Conservation (phyloP, 2,797 vertebrate species). For the Valencia hispanica region DNA sequence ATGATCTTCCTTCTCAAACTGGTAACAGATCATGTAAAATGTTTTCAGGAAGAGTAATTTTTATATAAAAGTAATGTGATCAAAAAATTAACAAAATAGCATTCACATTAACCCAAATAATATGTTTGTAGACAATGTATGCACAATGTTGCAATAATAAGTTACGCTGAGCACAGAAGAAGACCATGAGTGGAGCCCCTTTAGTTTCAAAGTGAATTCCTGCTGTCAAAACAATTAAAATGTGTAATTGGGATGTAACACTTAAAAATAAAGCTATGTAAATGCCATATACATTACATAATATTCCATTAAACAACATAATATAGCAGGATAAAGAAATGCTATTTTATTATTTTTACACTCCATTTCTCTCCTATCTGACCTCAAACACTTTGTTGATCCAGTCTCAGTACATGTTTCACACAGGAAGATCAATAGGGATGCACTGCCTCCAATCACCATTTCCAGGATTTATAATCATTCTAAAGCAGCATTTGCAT, state of each 20-base stretch:
- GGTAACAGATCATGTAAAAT: neutral
- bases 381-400: neutral
- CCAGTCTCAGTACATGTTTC: neutral
- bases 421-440: neutral
- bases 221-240: neutral
- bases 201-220: neutral
- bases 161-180: neutral
- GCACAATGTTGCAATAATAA: too few relatives aligned
- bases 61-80: neutral
- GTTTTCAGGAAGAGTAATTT: neutral
- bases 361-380: neutral
- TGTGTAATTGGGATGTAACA: neutral
- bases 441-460: neutral
- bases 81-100: neutral
- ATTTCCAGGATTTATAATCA: neutral
- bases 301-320: neutral
- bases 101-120: neutral
- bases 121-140: neutral
- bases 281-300: neutral
- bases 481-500: neutral
- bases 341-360: neutral
- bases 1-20: neutral
- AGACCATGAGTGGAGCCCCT: neutral
- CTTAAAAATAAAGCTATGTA: neutral
- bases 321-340: neutral